phyloP scores from a whole-genome alignment of 2,888 invertebrate species.

The Lasioglossum oenotherae region DNA sequence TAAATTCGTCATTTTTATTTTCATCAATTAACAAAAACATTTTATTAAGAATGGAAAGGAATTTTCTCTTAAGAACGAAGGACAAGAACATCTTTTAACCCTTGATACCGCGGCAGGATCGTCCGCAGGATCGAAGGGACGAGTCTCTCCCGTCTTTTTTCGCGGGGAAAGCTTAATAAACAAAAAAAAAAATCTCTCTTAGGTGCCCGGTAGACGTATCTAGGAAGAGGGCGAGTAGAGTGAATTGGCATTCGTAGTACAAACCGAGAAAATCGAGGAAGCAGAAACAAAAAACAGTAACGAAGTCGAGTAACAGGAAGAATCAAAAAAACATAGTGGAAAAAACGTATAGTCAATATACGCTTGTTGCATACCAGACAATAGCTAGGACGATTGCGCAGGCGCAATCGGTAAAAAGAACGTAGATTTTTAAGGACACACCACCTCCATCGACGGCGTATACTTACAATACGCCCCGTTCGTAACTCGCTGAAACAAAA shows the following conservation, averaged over 20 bases:
- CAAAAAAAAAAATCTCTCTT: slow-evolving; percentile 53
- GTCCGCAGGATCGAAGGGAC: neutral
- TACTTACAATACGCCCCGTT: slow-evolving; percentile 56
- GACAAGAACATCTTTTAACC: slow-evolving; percentile 13
- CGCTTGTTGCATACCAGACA: slow-evolving; percentile 80
- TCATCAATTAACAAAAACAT: too few species aligned
- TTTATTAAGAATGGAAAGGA: too few species aligned
- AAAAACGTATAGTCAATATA: slow-evolving; percentile 74
- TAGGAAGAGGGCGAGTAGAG: slow-evolving; percentile 65
- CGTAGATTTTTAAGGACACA: slow-evolving; percentile 67
- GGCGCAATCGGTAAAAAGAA: slow-evolving; percentile 77
- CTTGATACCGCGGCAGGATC: slow-evolving; percentile 8
- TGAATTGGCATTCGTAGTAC: slow-evolving; percentile 75
- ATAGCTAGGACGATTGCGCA: slow-evolving; percentile 80
- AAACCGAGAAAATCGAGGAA: slow-evolving; percentile 57
- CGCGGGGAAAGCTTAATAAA: slow-evolving; percentile 58
- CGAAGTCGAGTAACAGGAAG: neutral
- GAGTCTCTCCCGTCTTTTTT: slow-evolving; percentile 20
- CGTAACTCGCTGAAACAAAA: slow-evolving; percentile 63
- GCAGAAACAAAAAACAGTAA: neutral
- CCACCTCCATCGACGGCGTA: slow-evolving; percentile 43
- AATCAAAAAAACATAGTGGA: slow-evolving; percentile 14
- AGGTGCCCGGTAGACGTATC: slow-evolving; percentile 67
- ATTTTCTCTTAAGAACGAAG: neutral
- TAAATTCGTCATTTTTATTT: too few species aligned